Conservation (phyloP, 2,113 vertebrate genomes). For the Gnathonemus echidnorhynchus region DNA sequence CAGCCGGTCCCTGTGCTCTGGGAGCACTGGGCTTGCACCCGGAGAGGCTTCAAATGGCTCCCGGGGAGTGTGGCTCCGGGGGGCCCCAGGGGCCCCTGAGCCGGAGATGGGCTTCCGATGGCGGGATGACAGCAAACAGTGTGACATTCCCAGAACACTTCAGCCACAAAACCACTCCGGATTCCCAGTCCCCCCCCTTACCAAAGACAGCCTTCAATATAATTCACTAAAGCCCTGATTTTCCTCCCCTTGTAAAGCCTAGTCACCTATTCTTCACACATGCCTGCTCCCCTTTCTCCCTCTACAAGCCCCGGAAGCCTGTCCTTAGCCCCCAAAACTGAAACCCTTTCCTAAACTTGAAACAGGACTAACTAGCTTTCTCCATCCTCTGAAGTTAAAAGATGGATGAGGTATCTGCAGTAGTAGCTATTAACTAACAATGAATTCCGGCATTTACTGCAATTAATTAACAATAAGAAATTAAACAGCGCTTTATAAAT, state of each 20-base stretch:
- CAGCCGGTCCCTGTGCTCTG: background rate
- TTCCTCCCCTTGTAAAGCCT: background rate
- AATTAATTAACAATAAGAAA: conserved; percentile 12
- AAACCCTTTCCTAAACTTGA: background rate
- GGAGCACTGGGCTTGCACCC: background rate
- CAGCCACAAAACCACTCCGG: background rate
- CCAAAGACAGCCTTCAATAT: background rate
- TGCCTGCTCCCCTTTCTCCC: background rate
- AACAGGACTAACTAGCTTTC: background rate
- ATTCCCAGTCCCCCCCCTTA: background rate
- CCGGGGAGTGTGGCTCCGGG: background rate
- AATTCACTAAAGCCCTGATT: background rate
- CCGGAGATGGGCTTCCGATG: background rate
- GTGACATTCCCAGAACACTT: background rate
- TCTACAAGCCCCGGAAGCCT: background rate
- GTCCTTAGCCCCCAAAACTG: background rate
- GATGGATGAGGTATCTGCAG: background rate
- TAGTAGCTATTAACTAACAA: background rate
- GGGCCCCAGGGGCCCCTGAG: background rate
- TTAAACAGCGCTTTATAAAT: background rate
- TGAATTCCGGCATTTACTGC: background rate
- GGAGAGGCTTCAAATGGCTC: background rate
- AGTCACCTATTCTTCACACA: background rate
- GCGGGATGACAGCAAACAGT: background rate
- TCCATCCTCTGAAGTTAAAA: background rate